These are phyloP conservation scores for Leptobrachium leishanense DNA, from an alignment of 2,113 vertebrate species.

Conservation along the genomic window DNA sequence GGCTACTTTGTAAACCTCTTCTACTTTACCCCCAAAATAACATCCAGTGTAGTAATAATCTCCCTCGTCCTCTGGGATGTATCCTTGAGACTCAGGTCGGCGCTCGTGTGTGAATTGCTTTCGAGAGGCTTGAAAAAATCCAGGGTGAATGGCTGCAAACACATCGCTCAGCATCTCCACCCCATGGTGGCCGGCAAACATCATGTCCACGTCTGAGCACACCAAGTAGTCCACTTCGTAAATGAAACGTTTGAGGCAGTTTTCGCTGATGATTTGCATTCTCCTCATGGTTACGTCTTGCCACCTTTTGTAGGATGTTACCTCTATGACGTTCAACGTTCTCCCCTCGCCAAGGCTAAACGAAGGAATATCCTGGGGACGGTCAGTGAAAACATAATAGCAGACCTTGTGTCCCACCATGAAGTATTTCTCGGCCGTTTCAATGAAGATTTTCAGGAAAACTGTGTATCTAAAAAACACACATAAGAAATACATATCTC, in stretches of 20 bases:
- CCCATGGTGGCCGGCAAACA: constrained; percentile 66
- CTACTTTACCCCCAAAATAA: constrained; percentile 47
- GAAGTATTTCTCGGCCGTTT: constrained; percentile 19
- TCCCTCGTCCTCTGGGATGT: constrained; percentile 59
- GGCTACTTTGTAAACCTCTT: constrained; percentile 64
- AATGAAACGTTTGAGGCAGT: constrained; percentile 50
- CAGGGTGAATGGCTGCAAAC: constrained; percentile 68
- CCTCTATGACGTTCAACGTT: not conserved
- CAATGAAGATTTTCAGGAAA: constrained; percentile 1
- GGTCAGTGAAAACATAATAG: constrained; percentile 73
- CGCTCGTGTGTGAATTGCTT: constrained; percentile 68
- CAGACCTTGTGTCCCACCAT: constrained; percentile 55
- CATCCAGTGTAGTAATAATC: constrained; percentile 73
- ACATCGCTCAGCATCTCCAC: constrained; percentile 64
- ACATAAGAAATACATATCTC: too few relatives aligned
- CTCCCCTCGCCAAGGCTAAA: constrained; percentile 43
- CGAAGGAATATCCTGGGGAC: constrained; percentile 43
- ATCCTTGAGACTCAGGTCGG: constrained; percentile 60
- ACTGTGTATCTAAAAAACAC: constrained; percentile 7
- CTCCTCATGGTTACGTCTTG: constrained; percentile 68
- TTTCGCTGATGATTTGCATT: constrained; percentile 67
- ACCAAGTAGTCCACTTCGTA: constrained; percentile 63
- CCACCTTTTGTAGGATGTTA: constrained; percentile 55
- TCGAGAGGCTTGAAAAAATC: constrained; percentile 57
- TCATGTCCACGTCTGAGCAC: constrained; percentile 70